A percentile compares a stretch with the other conserved stretches of the same genome.
These are phyloP conservation scores for Endomychus coccineus DNA, from an alignment of 2,888 invertebrate genomes.

Conservation along the genomic window DNA sequence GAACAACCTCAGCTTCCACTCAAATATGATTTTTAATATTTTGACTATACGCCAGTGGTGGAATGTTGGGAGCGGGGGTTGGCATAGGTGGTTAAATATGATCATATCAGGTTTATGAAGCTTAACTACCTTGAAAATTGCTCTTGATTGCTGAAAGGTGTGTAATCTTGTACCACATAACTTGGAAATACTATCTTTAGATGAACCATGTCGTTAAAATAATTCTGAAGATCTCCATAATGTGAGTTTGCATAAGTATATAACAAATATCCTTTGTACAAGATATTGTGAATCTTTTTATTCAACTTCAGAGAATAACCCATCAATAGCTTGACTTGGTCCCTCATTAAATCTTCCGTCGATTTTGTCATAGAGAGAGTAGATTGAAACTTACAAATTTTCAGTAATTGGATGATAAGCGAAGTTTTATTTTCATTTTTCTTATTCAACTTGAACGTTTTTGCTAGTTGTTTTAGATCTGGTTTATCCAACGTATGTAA, in stretches of 20 bases:
- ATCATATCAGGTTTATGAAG: not conserved
- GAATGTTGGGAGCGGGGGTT: too few relatives aligned
- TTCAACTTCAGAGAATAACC: conserved; percentile 31
- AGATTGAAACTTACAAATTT: conserved; percentile 26
- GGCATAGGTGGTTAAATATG: too few relatives aligned
- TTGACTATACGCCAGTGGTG: too few relatives aligned
- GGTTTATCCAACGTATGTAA: conserved; percentile 13
- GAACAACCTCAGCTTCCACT: too few relatives aligned
- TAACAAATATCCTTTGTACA: conserved; percentile 30
- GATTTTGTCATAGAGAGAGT: conserved; percentile 29
- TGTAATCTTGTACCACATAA: conserved; percentile 22
- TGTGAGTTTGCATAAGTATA: conserved; percentile 31
- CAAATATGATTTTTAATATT: too few relatives aligned
- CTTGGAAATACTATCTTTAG: conserved; percentile 27
- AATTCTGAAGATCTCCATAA: conserved; percentile 26
- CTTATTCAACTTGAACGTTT: conserved; percentile 15
- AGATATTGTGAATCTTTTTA: conserved; percentile 21
- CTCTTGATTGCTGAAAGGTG: conserved; percentile 28
- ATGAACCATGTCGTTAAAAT: conserved; percentile 23
- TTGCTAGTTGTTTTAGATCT: conserved; percentile 17
- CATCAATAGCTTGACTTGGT: conserved; percentile 27
- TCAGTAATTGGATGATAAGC: conserved; percentile 22
- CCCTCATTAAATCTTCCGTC: conserved; percentile 27
- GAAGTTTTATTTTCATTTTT: conserved; percentile 19
- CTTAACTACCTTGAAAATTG: conserved; percentile 30